Evolutionary conservation across 2,797 vertebrate genomes (phyloP), one percentile per base, ranked within the genome.

Genomic region (Lindbergichthys nudifrons): DNA sequence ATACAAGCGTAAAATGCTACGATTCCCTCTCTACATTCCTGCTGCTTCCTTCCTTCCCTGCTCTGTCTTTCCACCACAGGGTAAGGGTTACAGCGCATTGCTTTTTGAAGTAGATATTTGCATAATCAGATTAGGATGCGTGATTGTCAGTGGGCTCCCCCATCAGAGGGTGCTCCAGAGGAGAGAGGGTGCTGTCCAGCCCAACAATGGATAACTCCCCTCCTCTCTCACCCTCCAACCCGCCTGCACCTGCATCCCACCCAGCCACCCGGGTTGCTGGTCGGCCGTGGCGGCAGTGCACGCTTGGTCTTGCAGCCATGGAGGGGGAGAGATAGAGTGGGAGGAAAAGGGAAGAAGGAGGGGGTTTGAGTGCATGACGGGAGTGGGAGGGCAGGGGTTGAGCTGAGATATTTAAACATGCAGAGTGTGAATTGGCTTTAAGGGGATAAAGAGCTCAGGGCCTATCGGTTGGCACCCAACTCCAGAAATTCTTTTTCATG

Each of bases 81-180:
- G 89, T 93, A 90, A 94, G 91, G 92, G 92, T 95, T 95, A 94
- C 94, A 95, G 94, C 92, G 87, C 94, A 92, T 95, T 96, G 96
- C 96, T 96, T 99, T 95, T 95, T 97, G 96, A 98, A 97, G 97
- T 97, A 96, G 93, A 95, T 93, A 98, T 99, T 97, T 97, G 94
- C 97, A 97, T 99, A 99, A 99, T 98, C 98, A 95, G 96, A 97
- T 98, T 97, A 97, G 92, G 89, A 93, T 93, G 91, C 91, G 92
- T 93, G 90, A 94, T 95, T 94, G 95, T 93, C 92, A 91, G 86
- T 86, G 88, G 75, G 83, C 89, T 76, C 92, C 77, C 93, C 89
- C 90, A 91, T 94, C 92, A 92, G 94, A 96, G 96, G 94, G 95
- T 97, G 93, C 90, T 95, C 95, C 93, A 97, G 96, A 97, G 95